Conservation (phyloP, 2,888 invertebrate genomes). For the Erebia epiphron region DNA sequence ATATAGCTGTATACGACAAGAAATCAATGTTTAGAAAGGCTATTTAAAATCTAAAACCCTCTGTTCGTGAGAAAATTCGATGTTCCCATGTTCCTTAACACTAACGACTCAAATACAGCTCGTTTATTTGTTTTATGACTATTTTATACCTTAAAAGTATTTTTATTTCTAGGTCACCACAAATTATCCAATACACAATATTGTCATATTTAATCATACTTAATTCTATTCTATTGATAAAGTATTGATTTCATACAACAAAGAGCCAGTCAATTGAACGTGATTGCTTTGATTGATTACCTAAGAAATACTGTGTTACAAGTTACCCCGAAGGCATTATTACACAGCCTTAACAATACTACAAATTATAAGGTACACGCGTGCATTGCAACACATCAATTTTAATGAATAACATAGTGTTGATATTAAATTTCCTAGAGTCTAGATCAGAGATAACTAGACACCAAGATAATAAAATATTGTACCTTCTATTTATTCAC, state of each 20-base stretch:
- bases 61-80: constrained; percentile 22
- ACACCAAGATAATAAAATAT: constrained; percentile 1
- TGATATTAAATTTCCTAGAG: constrained; percentile 16
- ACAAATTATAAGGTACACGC: constrained; percentile 22
- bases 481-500: not conserved
- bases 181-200: not conserved
- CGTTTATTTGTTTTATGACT: constrained; percentile 3
- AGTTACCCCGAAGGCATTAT: constrained; percentile 30
- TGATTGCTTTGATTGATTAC: constrained; percentile 34
- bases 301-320: constrained; percentile 25
- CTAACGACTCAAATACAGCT: constrained; percentile 4
- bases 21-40: constrained; percentile 9
- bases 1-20: constrained; percentile 5
- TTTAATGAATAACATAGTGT: constrained; percentile 18
- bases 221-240: not conserved
- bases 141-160: not conserved
- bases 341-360: constrained; percentile 22
- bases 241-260: constrained; percentile 22
- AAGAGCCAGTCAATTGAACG: constrained; percentile 21
- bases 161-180: not conserved
- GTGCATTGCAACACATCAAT: constrained; percentile 20
- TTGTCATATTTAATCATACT: not conserved
- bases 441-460: not conserved
- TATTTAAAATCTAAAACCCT: constrained; percentile 6
- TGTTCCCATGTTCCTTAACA: constrained; percentile 8